A percentile compares a stretch with the other conserved stretches of the same genome.
Evolutionary conservation across 1,140 invertebrate species (phyloP).

Genomic region (Anoplolepis gracilipes): DNA sequence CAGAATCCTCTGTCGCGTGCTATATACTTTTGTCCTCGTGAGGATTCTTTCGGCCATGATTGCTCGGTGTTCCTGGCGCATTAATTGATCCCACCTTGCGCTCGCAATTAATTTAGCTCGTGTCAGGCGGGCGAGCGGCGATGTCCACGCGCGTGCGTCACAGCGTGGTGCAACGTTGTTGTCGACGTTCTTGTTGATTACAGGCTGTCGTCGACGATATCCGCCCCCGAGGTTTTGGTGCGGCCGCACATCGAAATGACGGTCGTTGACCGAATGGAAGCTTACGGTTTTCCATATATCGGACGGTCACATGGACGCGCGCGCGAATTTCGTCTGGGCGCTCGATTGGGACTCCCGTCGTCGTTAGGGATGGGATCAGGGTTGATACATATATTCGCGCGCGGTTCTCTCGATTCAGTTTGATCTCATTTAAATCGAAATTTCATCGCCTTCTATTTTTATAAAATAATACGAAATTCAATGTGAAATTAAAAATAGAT

Average conservation of each 20-base stretch:
- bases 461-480: not conserved
- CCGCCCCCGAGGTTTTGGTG: slow-evolving; percentile 53
- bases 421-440: slow-evolving; percentile 27
- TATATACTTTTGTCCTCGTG: slow-evolving; percentile 24
- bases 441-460: not conserved
- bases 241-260: slow-evolving; percentile 49
- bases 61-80: slow-evolving; percentile 17
- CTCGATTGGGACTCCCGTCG: slow-evolving; percentile 6
- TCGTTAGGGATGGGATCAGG: slow-evolving; percentile 52
- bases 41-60: slow-evolving; percentile 53
- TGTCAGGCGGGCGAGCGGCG: slow-evolving; percentile 38
- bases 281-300: slow-evolving; percentile 51
- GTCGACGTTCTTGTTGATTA: slow-evolving; percentile 59
- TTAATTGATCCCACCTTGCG: slow-evolving; percentile 55
- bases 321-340: slow-evolving; percentile 34
- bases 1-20: not conserved
- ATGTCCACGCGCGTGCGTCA: slow-evolving; percentile 56
- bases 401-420: not conserved
- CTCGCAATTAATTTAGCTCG: slow-evolving; percentile 54
- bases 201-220: slow-evolving; percentile 57
- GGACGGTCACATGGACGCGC: slow-evolving; percentile 20
- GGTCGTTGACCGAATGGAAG: slow-evolving; percentile 51
- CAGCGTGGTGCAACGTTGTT: slow-evolving; percentile 44
- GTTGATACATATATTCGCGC: slow-evolving; percentile 31
- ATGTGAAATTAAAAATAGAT: not conserved